Evolutionary conservation across 1,140 invertebrate species (phyloP).

Genomic region (Armadillidium nasatum): DNA sequence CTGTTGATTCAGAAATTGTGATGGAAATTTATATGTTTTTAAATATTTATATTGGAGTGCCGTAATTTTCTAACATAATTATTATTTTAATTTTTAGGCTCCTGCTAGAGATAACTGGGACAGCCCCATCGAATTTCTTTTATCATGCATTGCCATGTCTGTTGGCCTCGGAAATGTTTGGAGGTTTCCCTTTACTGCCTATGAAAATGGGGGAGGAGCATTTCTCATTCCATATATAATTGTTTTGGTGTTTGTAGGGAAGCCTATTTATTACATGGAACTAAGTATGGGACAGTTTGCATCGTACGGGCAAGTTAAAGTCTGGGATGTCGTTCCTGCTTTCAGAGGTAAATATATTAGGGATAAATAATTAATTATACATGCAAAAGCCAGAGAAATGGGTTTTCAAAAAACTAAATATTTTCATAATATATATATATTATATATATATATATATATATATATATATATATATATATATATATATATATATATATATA

Average conservation of each 20-base stretch:
- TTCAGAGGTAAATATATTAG: conserved; percentile 45
- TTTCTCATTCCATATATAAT: conserved; percentile 58
- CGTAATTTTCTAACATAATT: no score
- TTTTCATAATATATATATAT: no score
- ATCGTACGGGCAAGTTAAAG: conserved; percentile 41
- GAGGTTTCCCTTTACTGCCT: conserved; percentile 54
- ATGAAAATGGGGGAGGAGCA: conserved; percentile 53
- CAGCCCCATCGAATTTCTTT: conserved; percentile 48
- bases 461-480: no score
- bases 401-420: no score
- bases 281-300: conserved; percentile 44
- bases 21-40: no score
- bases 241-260: conserved; percentile 57
- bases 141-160: conserved; percentile 54
- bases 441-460: no score
- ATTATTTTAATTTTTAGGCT: no score
- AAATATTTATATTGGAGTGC: no score
- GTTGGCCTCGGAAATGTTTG: conserved; percentile 56
- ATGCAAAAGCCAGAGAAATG: no score
- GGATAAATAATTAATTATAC: no score
- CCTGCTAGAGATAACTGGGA: conserved; percentile 45
- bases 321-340: conserved; percentile 44
- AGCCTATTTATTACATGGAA: conserved; percentile 46
- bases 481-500: no score
- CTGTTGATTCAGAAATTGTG: no score